Evolutionary conservation across 2,113 vertebrate genomes (phyloP).

Genomic region (Callocephalon fimbriatum): DNA sequence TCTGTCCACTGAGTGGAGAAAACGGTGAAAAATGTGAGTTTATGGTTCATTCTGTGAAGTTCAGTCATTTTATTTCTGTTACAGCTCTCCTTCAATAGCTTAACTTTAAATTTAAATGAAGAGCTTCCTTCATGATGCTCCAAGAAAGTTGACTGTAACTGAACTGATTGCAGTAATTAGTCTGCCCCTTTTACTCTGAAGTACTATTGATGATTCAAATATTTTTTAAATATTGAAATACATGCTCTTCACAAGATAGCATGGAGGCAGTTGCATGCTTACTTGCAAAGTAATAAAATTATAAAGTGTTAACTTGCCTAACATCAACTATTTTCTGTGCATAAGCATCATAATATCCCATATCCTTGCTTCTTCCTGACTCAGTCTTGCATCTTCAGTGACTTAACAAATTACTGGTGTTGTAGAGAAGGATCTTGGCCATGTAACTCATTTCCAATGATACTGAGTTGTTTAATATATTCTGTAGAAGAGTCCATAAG

Average conservation of each 20-base stretch:
- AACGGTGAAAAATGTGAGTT: neutral
- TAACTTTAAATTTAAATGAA: neutral
- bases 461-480: neutral
- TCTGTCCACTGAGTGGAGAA: neutral
- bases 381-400: neutral
- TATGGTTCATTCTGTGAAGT: neutral
- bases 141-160: neutral
- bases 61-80: neutral
- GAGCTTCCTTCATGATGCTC: neutral
- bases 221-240: neutral
- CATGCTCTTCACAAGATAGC: neutral
- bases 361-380: neutral
- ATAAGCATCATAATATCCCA: neutral
- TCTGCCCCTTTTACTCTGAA: neutral
- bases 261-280: neutral
- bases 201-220: neutral
- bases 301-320: neutral
- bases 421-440: neutral
- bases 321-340: neutral
- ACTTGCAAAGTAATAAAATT: neutral
- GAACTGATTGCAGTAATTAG: neutral
- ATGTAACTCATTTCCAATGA: neutral
- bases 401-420: neutral
- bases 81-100: neutral
- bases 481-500: neutral